Percentiles rank a stretch among this genome's conserved stretches.
These are phyloP conservation scores for Chauna torquata DNA, from an alignment of 2,113 vertebrate genomes.

Conservation along the genomic window DNA sequence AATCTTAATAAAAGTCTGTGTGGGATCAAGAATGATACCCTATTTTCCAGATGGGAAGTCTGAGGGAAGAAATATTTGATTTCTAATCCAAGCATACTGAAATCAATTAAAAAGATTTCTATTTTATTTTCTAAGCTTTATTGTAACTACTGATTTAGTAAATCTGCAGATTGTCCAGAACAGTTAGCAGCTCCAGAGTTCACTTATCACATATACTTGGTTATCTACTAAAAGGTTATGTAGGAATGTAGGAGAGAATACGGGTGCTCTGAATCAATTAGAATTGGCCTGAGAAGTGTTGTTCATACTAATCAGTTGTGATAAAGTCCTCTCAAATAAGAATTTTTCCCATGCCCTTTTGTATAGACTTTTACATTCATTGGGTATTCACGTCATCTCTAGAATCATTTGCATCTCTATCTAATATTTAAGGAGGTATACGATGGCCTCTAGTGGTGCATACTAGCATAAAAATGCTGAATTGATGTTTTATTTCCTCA, in stretches of 20 bases:
- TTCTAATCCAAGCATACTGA: background rate
- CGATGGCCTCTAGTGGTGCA: conserved; percentile 81
- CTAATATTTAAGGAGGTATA: conserved; percentile 75
- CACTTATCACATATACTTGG: background rate
- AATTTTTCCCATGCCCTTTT: background rate
- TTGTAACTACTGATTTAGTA: background rate
- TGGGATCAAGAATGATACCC: background rate
- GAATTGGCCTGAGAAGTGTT: background rate
- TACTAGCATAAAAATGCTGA: conserved; percentile 42
- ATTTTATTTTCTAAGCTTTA: background rate
- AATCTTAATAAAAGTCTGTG: background rate
- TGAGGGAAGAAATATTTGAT: background rate
- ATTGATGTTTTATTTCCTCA: background rate
- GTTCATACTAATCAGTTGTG: background rate
- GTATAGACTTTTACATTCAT: background rate
- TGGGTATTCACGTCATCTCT: background rate
- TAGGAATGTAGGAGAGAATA: background rate
- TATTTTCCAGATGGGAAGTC: background rate
- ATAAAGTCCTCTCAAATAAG: background rate
- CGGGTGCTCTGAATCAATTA: background rate
- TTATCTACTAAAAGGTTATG: background rate
- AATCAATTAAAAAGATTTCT: background rate
- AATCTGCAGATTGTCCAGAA: background rate
- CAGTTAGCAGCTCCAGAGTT: background rate
- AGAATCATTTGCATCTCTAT: conserved; percentile 63